Evolutionary conservation across 2,797 vertebrate species (phyloP).

Genomic region (Pseudopleuronectes americanus): DNA sequence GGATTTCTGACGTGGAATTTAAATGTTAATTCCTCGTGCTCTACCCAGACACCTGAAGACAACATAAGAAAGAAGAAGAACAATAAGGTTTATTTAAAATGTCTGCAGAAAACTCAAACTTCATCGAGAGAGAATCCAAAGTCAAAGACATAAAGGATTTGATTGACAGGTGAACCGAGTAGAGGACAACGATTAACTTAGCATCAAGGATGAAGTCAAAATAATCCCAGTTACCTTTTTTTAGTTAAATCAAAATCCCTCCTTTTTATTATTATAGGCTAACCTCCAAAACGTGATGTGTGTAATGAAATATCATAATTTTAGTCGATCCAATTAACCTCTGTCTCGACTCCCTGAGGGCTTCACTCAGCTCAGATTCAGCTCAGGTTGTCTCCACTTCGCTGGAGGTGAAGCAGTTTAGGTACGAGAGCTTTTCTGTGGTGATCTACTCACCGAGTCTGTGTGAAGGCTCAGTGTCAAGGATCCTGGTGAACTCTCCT

Average conservation of each 20-base stretch:
- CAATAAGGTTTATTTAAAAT: neutral
- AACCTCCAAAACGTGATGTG: conserved; percentile 73
- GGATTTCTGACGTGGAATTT: no score
- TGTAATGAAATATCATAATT: conserved; percentile 80
- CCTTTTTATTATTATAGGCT: conserved; percentile 69
- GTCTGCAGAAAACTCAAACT: neutral
- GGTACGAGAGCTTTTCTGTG: conserved; percentile 39
- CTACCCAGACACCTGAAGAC: no score
- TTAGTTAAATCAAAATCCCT: conserved; percentile 36
- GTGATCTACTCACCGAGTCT: conserved; percentile 24
- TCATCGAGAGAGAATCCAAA: neutral
- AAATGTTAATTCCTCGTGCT: no score
- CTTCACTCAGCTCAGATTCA: conserved; percentile 78
- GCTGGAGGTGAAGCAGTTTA: conserved; percentile 61
- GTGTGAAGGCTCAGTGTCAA: conserved; percentile 2
- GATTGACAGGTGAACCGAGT: conserved; percentile 24
- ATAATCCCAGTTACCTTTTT: conserved; percentile 50
- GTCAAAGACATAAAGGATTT: conserved; percentile 8
- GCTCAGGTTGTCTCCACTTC: conserved; percentile 59
- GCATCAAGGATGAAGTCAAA: conserved; percentile 29
- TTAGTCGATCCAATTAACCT: conserved; percentile 82
- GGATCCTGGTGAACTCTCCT: conserved; percentile 12
- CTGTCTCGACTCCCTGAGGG: conserved; percentile 77
- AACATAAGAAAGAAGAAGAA: neutral
- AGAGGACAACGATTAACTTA: conserved; percentile 33